Base-by-base conservation (phyloP, 37 sponge, comb jelly and placozoan genomes). In the Halichondria panicea region DNA sequence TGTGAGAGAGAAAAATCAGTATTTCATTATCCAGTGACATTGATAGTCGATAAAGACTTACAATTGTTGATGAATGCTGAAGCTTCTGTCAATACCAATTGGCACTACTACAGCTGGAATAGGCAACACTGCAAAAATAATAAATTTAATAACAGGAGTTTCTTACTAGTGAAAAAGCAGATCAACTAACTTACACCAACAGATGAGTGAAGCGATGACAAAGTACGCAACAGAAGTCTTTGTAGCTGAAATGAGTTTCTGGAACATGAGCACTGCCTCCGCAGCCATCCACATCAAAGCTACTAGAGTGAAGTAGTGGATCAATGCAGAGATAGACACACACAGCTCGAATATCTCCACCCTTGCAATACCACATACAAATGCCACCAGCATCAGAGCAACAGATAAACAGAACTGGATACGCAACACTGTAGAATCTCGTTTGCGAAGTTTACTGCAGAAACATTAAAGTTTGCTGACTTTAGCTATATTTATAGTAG, bases 221-320 rank as follows among this genome's bases (percentile, higher is more conserved):
- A 85, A 22, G 31, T 65, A 60, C 25, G 19, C 2, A 25, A 25
- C 34, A 36, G 68, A 36, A 58, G 22, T 0, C 21, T 71, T n/a
- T 21, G 38, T 38, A 27, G 37, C 72, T 18, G 68, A 28, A 2
- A 78, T 41, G 27, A 78, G 72, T 25, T 76, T 75, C 55, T 57
- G 43, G 41, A 76, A 70, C 44, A 77, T 72, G 52, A 77, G 71
- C 27, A 85, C 12, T 22, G 70, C 59, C 46, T 69, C 70, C 24
- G 80, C 80, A 34, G 58, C 80, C 61, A 70, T 67, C 80, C 76
- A 72, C 66, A 70, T 79, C 27, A 60, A 4, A 13, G 69, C 33
- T 45, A 45, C 52, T 2, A 79, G 66, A 43, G 73, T 78, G 81
- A 79, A 79, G 80, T 86, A 79, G 67, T 86, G 81, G 46, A 79